Percentiles rank a stretch among this genome's conserved stretches.
These are phyloP conservation scores for Cynoglossus semilaevis DNA, from an alignment of 2,113 vertebrate genomes.

Conservation along the genomic window DNA sequence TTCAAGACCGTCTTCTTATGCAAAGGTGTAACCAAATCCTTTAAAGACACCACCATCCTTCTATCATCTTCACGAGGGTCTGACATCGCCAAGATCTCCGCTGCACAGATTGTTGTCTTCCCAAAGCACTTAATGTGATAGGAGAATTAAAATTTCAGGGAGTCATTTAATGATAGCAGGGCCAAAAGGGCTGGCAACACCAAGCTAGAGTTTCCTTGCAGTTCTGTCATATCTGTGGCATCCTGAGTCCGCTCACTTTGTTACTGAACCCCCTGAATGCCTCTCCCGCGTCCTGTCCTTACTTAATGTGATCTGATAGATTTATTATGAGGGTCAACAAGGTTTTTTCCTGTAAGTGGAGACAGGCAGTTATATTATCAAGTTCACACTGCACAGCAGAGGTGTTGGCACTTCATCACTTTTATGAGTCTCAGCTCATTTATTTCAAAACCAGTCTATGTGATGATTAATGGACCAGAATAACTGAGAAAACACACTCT, in stretches of 20 bases:
- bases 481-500: too few species aligned
- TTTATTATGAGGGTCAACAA: slow-evolving; percentile 87
- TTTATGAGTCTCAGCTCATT: slow-evolving; percentile 86
- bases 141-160: slow-evolving; percentile 84
- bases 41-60: slow-evolving; percentile 55
- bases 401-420: slow-evolving; percentile 93
- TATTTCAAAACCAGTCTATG: slow-evolving; percentile 84
- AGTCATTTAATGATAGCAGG: slow-evolving; percentile 71
- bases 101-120: slow-evolving; percentile 78
- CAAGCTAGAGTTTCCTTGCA: slow-evolving; percentile 70
- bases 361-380: slow-evolving; percentile 84
- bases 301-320: slow-evolving; percentile 79
- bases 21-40: slow-evolving; percentile 69
- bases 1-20: slow-evolving; percentile 51
- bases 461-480: slow-evolving; percentile 89
- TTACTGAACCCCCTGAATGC: slow-evolving; percentile 17
- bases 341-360: slow-evolving; percentile 89
- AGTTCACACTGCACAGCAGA: slow-evolving; percentile 86
- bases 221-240: slow-evolving; percentile 53
- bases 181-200: slow-evolving; percentile 51
- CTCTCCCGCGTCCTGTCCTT: slow-evolving; percentile 4
- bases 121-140: slow-evolving; percentile 83
- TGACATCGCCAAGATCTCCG: slow-evolving; percentile 72
- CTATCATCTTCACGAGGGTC: slow-evolving; percentile 64
- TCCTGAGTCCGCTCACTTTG: slow-evolving; percentile 36